Percentiles rank a stretch among this genome's conserved stretches.
phyloP scores from a whole-genome alignment of 2,797 vertebrate genomes.

The Semotilus atromaculatus region DNA sequence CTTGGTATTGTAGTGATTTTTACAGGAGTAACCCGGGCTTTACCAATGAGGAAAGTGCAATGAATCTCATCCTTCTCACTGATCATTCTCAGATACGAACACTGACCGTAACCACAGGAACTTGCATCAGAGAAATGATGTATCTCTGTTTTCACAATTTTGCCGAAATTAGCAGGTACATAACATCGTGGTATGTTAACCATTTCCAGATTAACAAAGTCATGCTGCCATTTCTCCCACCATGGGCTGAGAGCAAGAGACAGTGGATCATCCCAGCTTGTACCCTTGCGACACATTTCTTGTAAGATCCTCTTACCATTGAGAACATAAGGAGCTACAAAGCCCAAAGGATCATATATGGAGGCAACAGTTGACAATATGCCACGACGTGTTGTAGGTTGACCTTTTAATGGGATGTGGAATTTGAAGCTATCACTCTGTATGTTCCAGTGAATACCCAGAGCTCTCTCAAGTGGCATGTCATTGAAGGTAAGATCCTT shows the following conservation, averaged over 20 bases:
- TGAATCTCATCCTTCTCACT: slow-evolving; percentile 26
- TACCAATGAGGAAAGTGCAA: slow-evolving; percentile 26
- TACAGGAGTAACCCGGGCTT: neutral
- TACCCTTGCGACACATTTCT: slow-evolving; percentile 22
- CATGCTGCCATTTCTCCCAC: slow-evolving; percentile 35
- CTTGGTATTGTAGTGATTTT: slow-evolving; percentile 33
- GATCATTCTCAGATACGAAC: slow-evolving; percentile 32
- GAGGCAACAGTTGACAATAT: too few species aligned
- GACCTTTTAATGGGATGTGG: too few species aligned
- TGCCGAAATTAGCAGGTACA: slow-evolving; percentile 25
- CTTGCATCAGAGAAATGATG: slow-evolving; percentile 49
- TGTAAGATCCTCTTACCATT: neutral
- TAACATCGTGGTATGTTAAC: slow-evolving; percentile 4
- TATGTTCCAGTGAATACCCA: too few species aligned
- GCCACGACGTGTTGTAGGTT: too few species aligned
- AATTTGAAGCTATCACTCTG: too few species aligned
- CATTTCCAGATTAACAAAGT: slow-evolving; percentile 8
- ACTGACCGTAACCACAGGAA: slow-evolving; percentile 16
- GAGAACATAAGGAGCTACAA: neutral
- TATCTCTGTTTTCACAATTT: slow-evolving; percentile 12
- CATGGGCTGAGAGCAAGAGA: slow-evolving; percentile 3
- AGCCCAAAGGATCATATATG: too few species aligned
- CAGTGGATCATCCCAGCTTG: slow-evolving; percentile 41
- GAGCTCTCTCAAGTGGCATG: too few species aligned
- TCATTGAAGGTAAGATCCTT: too few species aligned